Evolutionary conservation across 2,113 vertebrate species (phyloP).

Genomic region (Peromyscus polionotus): DNA sequence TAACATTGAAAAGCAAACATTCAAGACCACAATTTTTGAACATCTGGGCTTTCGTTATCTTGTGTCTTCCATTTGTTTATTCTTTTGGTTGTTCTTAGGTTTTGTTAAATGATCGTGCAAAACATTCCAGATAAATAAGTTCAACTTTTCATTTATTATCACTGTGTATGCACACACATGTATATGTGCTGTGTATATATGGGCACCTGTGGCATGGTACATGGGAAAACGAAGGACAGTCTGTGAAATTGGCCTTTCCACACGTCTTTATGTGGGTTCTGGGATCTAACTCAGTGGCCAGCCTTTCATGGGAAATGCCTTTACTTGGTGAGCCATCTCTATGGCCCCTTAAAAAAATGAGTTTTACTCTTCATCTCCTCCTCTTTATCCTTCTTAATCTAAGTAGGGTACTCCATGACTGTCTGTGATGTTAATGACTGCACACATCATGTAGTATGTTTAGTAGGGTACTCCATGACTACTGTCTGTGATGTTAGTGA

Average conservation of each 20-base stretch:
- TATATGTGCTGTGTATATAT: background rate
- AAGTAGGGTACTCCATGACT: background rate
- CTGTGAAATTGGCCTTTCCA: background rate
- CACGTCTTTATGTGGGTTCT: background rate
- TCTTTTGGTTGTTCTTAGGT: background rate
- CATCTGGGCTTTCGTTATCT: background rate
- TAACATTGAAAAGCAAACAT: background rate
- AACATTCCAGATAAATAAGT: background rate
- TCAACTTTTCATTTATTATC: background rate
- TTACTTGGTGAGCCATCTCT: background rate
- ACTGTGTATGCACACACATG: background rate
- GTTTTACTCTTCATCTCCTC: background rate
- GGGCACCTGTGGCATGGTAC: background rate
- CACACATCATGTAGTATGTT: too few relatives aligned
- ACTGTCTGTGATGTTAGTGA: too few relatives aligned
- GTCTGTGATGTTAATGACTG: too few relatives aligned
- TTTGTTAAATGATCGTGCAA: background rate
- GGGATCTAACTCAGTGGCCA: background rate
- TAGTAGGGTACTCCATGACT: too few relatives aligned
- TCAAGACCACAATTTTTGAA: background rate
- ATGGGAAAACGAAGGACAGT: background rate
- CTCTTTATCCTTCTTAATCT: background rate
- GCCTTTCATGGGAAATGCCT: background rate
- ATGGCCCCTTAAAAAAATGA: background rate
- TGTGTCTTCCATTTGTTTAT: background rate